These are phyloP conservation scores for Ceryle rudis DNA, from an alignment of 2,797 vertebrate genomes.

Conservation along the genomic window DNA sequence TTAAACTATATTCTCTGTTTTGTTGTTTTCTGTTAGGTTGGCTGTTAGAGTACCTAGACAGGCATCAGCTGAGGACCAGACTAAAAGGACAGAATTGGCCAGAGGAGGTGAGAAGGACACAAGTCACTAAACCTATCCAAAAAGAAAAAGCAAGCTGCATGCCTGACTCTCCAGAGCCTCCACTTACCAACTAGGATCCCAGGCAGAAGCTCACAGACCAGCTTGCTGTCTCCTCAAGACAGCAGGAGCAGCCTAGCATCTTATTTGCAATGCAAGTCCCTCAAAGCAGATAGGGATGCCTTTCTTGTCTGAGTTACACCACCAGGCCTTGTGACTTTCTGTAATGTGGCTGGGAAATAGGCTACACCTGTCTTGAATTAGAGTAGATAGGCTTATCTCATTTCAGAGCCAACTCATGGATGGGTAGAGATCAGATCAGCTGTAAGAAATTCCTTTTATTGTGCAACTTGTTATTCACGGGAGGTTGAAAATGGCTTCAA, in stretches of 20 bases:
- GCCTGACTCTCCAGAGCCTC: fast-evolving
- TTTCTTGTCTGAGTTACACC: not conserved
- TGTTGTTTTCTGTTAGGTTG: not conserved
- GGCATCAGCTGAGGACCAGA: not conserved
- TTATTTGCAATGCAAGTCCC: not conserved
- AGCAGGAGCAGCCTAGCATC: fast-evolving
- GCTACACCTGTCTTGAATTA: conserved; percentile 34
- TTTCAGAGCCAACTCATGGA: conserved; percentile 50
- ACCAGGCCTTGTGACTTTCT: not conserved
- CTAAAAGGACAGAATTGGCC: not conserved
- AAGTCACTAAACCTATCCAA: not conserved
- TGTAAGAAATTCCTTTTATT: conserved; percentile 59
- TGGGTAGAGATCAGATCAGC: conserved; percentile 58
- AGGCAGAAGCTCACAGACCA: not conserved
- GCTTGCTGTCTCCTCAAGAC: not conserved
- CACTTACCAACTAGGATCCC: not conserved
- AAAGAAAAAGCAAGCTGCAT: not conserved
- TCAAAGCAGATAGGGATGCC: not conserved
- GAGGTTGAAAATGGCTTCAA: conserved; percentile 35
- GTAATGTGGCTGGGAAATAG: not conserved
- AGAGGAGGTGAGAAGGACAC: not conserved
- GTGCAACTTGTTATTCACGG: conserved; percentile 27
- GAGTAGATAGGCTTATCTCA: conserved; percentile 15
- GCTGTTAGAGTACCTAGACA: not conserved
- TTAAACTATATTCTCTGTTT: not conserved